phyloP scores from a whole-genome alignment of 2,113 vertebrate genomes.

The Bubo bubo region DNA sequence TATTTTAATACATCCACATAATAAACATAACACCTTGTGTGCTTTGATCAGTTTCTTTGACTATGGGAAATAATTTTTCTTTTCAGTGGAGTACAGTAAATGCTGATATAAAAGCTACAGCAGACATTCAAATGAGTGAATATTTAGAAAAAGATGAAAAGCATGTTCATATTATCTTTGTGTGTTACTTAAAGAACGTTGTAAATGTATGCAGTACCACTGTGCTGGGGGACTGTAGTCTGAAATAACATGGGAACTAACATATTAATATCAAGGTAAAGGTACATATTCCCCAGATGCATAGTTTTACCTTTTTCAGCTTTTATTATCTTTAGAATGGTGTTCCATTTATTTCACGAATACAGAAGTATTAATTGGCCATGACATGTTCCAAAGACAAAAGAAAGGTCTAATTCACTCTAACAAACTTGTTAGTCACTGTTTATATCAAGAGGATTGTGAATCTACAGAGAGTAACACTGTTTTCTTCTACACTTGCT shows the following conservation, averaged over 20 bases:
- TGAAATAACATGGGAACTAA: slow-evolving; percentile 85
- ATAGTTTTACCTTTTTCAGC: slow-evolving; percentile 84
- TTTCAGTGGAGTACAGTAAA: slow-evolving; percentile 61
- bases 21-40: slow-evolving; percentile 42
- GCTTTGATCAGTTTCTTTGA: slow-evolving; percentile 59
- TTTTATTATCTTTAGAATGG: slow-evolving; percentile 85
- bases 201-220: slow-evolving; percentile 87
- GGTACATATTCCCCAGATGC: slow-evolving; percentile 88
- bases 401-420: slow-evolving; percentile 94
- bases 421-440: slow-evolving; percentile 95
- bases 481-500: slow-evolving; percentile 75
- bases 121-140: slow-evolving; percentile 77
- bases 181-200: slow-evolving; percentile 75
- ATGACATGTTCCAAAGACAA: slow-evolving; percentile 93
- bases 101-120: slow-evolving; percentile 64
- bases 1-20: slow-evolving; percentile 65
- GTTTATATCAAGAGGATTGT: slow-evolving; percentile 81
- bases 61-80: slow-evolving; percentile 45
- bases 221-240: slow-evolving; percentile 77
- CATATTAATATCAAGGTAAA: slow-evolving; percentile 89
- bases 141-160: slow-evolving; percentile 86
- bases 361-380: slow-evolving; percentile 89
- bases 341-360: slow-evolving; percentile 84
- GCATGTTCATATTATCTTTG: slow-evolving; percentile 76
- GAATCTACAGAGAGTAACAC: slow-evolving; percentile 77